These are phyloP conservation scores for Chaetura pelagica DNA, from an alignment of 2,113 vertebrate species.

Conservation along the genomic window DNA sequence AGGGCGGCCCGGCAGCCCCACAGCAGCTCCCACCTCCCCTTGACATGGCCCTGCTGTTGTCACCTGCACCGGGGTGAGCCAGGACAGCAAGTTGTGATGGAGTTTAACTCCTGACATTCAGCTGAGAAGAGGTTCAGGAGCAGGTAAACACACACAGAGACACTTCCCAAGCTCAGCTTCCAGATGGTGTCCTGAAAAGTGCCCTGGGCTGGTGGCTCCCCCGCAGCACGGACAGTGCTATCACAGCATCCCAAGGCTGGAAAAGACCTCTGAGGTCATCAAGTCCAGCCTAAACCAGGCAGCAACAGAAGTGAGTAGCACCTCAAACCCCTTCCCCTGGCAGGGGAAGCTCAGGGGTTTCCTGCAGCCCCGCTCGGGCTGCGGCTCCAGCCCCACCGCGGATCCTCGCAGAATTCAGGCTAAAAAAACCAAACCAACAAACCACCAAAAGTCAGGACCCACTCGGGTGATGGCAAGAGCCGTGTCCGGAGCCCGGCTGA, in stretches of 20 bases:
- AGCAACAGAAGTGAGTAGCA: not conserved
- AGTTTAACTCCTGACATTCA: not conserved
- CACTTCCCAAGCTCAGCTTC: not conserved
- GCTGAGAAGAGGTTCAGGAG: not conserved
- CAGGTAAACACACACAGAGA: not conserved
- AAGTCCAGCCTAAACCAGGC: not conserved
- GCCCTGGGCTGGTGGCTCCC: not conserved
- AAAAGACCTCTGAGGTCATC: too few species aligned
- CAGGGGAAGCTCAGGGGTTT: not conserved
- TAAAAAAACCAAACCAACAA: not conserved
- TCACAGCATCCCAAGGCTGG: too few species aligned
- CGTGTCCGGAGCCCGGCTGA: too few species aligned
- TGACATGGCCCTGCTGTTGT: too few species aligned
- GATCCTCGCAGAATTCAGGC: not conserved
- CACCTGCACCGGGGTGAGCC: not conserved
- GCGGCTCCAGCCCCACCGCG: not conserved
- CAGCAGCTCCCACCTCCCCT: accelerated
- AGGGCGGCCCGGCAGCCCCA: accelerated
- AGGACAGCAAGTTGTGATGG: not conserved
- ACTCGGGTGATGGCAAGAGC: accelerated
- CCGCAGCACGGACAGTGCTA: accelerated
- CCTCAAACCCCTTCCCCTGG: not conserved
- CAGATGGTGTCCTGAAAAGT: not conserved
- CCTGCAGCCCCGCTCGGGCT: not conserved
- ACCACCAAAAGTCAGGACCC: too few species aligned